phyloP scores from a whole-genome alignment of 2,888 invertebrate genomes.

The Fragum sueziense region DNA sequence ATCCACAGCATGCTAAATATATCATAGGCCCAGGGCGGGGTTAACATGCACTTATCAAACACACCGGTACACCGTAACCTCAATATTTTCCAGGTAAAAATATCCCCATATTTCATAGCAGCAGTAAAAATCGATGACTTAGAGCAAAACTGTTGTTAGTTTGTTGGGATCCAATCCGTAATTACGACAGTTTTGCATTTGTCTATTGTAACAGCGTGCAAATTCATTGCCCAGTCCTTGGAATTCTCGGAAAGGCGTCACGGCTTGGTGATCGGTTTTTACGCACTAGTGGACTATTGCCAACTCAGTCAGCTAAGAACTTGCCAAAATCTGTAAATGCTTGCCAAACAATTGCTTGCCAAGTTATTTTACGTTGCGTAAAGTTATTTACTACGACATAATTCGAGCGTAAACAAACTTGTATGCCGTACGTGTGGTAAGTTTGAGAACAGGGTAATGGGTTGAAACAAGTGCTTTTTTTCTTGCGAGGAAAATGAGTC shows the following conservation, averaged over 20 bases:
- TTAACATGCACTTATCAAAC: background rate
- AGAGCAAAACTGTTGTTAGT: no score
- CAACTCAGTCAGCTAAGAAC: background rate
- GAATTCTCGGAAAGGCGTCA: background rate
- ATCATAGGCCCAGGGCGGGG: background rate
- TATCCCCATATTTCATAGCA: conserved; percentile 5
- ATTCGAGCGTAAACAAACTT: background rate
- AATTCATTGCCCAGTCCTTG: background rate
- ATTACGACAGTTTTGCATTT: no score
- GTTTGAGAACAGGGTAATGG: background rate
- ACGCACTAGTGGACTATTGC: background rate
- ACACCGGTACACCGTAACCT: background rate
- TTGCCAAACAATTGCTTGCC: background rate
- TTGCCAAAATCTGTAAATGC: no score
- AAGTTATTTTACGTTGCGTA: background rate
- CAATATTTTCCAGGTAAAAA: conserved; percentile 4
- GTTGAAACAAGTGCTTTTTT: background rate
- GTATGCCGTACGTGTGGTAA: background rate
- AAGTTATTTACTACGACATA: background rate
- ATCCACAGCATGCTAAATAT: background rate
- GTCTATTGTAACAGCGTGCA: background rate
- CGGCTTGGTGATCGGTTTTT: background rate
- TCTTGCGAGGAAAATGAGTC: background rate
- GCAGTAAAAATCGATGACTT: no score
- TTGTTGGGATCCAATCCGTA: no score